Conservation (phyloP, 1,140 invertebrate species). For the Lethrus apterus region DNA sequence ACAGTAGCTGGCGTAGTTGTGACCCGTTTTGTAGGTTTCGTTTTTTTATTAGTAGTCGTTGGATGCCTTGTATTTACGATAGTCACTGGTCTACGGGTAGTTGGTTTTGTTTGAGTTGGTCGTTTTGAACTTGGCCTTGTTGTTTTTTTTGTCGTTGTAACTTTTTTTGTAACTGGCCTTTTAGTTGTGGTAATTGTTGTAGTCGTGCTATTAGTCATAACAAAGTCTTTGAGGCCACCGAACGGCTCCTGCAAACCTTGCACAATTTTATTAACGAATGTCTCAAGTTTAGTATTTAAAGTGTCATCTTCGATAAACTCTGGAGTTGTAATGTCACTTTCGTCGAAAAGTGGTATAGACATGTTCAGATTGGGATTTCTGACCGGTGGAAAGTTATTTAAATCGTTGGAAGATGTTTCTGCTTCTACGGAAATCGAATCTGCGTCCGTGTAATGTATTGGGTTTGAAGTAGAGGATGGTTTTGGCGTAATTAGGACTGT, state of each 20-base stretch:
- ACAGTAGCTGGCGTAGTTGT: conserved; percentile 26
- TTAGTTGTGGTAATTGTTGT: conserved; percentile 38
- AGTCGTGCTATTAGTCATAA: conserved; percentile 41
- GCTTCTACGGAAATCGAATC: conserved; percentile 22
- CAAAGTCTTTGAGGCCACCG: conserved; percentile 68
- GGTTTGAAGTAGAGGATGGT: conserved; percentile 42
- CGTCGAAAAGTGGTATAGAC: conserved; percentile 48
- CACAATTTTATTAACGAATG: conserved; percentile 74
- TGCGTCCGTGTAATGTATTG: conserved; percentile 23
- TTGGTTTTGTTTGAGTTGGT: conserved; percentile 38
- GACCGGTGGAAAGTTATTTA: conserved; percentile 75
- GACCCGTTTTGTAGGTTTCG: conserved; percentile 20
- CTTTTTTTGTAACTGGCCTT: conserved; percentile 39
- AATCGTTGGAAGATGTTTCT: conserved; percentile 53
- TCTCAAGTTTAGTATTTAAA: conserved; percentile 69
- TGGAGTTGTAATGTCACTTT: conserved; percentile 56
- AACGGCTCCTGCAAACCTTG: conserved; percentile 74
- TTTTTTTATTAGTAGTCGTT: conserved; percentile 29
- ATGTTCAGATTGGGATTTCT: conserved; percentile 72
- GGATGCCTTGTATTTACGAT: conserved; percentile 41
- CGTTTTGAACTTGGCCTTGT: conserved; percentile 2
- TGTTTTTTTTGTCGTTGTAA: conserved; percentile 30
- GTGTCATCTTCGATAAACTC: conserved; percentile 64
- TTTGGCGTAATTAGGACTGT: conserved; percentile 55
- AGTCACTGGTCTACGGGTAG: conserved; percentile 31